Conservation (phyloP, 2,888 invertebrate species). For the Diarsia rubi region DNA sequence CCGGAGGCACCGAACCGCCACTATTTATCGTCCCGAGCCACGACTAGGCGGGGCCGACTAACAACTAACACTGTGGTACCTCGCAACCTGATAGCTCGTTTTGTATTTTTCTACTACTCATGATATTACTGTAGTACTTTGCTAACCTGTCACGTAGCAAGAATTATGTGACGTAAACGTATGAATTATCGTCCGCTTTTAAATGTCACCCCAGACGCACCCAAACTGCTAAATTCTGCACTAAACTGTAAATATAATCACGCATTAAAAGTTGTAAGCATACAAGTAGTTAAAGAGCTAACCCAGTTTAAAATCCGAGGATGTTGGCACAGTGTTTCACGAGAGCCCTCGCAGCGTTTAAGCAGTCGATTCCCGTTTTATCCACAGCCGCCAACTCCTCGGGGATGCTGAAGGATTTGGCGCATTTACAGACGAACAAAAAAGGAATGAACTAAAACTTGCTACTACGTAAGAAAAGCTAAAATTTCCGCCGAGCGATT, state of each 20-base stretch:
- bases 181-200: conserved; percentile 63
- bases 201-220: conserved; percentile 51
- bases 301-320: conserved; percentile 78
- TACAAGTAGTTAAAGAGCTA: conserved; percentile 64
- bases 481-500: conserved; percentile 76
- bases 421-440: conserved; percentile 79
- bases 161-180: conserved; percentile 64
- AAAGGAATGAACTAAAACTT: conserved; percentile 71
- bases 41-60: conserved; percentile 75
- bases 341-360: conserved; percentile 79
- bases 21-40: conserved; percentile 81
- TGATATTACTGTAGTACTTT: conserved; percentile 65
- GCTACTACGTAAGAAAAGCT: conserved; percentile 68
- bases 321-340: conserved; percentile 78
- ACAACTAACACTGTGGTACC: conserved; percentile 78
- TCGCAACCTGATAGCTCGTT: conserved; percentile 76
- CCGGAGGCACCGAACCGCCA: conserved; percentile 77
- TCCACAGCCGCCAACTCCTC: conserved; percentile 73
- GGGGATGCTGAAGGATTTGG: conserved; percentile 82
- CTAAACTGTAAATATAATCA: conserved; percentile 46
- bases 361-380: conserved; percentile 82
- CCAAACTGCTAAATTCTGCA: conserved; percentile 35
- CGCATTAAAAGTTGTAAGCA: conserved; percentile 28
- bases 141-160: conserved; percentile 64
- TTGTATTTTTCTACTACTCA: conserved; percentile 70